Evolutionary conservation across 2,113 vertebrate genomes (phyloP).

Genomic region (Solea senegalensis): DNA sequence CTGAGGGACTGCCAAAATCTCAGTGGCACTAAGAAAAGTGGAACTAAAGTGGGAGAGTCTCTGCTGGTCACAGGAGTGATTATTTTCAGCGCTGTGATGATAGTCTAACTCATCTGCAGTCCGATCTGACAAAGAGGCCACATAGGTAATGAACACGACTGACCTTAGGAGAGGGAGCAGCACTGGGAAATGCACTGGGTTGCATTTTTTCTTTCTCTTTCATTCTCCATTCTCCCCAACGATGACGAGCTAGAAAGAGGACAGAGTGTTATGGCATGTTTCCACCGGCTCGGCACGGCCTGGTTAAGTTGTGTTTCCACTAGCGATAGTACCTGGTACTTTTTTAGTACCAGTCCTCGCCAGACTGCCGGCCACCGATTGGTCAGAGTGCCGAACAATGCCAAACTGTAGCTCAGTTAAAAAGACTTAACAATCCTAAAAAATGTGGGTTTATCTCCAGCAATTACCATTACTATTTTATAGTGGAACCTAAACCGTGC

Average conservation of each 20-base stretch:
- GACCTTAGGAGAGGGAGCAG: constrained; percentile 40
- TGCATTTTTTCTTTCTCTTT: constrained; percentile 24
- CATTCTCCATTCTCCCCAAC: constrained; percentile 18
- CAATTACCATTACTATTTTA: too few relatives aligned
- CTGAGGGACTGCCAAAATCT: constrained; percentile 72
- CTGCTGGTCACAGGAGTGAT: constrained; percentile 37
- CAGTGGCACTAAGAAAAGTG: constrained; percentile 65
- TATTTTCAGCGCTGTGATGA: constrained; percentile 18
- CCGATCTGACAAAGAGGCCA: constrained; percentile 52
- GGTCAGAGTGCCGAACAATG: too few relatives aligned
- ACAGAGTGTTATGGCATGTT: constrained; percentile 6
- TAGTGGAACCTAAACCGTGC: too few relatives aligned
- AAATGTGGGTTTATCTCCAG: too few relatives aligned
- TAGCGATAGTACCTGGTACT: too few relatives aligned
- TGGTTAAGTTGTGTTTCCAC: too few relatives aligned
- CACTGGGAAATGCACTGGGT: constrained; percentile 19
- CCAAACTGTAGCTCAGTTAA: too few relatives aligned
- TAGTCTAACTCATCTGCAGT: constrained; percentile 28
- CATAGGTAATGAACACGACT: constrained; percentile 49
- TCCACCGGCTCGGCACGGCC: too few relatives aligned
- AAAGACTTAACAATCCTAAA: too few relatives aligned
- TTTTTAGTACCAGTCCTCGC: too few relatives aligned
- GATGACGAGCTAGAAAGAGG: constrained; percentile 6
- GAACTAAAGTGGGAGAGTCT: constrained; percentile 63
- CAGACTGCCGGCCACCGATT: too few relatives aligned